Evolutionary conservation across 92 coral and sea anemone genomes (phyloP).

Genomic region (Epizoanthus fatuus): DNA sequence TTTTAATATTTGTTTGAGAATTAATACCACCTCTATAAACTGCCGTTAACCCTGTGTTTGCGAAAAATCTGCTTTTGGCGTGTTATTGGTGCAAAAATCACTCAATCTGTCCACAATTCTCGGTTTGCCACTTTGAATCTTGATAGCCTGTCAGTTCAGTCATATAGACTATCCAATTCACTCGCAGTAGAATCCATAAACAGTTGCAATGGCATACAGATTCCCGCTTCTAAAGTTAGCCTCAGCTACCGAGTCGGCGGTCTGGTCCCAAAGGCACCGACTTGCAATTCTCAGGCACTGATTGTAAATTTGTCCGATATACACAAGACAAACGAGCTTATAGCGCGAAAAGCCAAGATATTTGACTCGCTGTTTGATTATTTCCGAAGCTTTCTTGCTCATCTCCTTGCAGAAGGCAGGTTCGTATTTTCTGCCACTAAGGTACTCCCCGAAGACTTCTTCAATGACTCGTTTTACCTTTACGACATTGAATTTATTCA

Average conservation of each 20-base stretch:
- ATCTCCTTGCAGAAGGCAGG: conserved; percentile 84
- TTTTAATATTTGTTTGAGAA: neutral
- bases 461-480: conserved; percentile 86
- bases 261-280: conserved; percentile 94
- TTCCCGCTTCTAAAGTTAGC: conserved; percentile 82
- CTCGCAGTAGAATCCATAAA: conserved; percentile 90
- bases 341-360: conserved; percentile 83
- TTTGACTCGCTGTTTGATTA: conserved; percentile 89
- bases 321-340: conserved; percentile 88
- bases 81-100: neutral
- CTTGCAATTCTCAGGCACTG: conserved; percentile 91
- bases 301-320: conserved; percentile 84
- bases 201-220: conserved; percentile 92
- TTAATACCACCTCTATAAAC: neutral
- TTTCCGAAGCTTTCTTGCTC: conserved; percentile 82
- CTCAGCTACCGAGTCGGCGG: conserved; percentile 91
- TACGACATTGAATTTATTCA: conserved; percentile 69
- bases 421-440: conserved; percentile 75
- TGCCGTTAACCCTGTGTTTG: neutral
- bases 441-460: conserved; percentile 72
- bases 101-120: neutral
- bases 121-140: too few species aligned
- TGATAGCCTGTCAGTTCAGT: neutral
- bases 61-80: neutral
- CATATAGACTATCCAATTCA: conserved; percentile 15